Evolutionary conservation across 1,140 invertebrate genomes (phyloP).

Genomic region (Anagrus nilaparvatae): DNA sequence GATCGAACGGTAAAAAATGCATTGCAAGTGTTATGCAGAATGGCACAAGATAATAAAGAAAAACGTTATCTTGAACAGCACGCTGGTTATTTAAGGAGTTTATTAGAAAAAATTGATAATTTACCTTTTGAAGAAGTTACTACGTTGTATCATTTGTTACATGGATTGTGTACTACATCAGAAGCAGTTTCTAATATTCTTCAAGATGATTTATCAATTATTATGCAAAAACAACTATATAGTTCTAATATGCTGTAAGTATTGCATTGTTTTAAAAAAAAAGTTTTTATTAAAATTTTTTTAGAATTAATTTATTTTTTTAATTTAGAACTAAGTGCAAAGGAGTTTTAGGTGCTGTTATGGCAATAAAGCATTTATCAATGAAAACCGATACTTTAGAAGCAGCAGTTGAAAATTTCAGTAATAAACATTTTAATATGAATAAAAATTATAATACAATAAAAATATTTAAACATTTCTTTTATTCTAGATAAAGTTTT

Average conservation of each 20-base stretch:
- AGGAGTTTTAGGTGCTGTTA: conserved; percentile 40
- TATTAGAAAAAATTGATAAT: conserved; percentile 49
- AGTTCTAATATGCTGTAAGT: conserved; percentile 39
- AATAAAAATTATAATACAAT: conserved; percentile 2
- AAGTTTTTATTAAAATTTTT: conserved; percentile 1
- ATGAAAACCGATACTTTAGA: conserved; percentile 23
- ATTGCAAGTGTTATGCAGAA: conserved; percentile 28
- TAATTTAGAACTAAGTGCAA: conserved; percentile 35
- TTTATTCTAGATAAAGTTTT: conserved; percentile 32
- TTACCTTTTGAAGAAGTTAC: conserved; percentile 47
- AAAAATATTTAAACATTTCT: conserved; percentile 11
- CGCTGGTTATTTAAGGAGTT: conserved; percentile 36
- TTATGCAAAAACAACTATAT: conserved; percentile 52
- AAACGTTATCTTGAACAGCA: conserved; percentile 32
- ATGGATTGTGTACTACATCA: conserved; percentile 42
- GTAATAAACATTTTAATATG: conserved; percentile 18
- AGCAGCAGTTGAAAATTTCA: conserved; percentile 27
- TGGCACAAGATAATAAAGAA: conserved; percentile 26
- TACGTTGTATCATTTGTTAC: conserved; percentile 44
- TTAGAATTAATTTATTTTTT: conserved; percentile 6
- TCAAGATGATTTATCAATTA: conserved; percentile 50
- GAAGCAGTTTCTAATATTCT: conserved; percentile 37
- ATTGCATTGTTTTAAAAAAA: conserved; percentile 3
- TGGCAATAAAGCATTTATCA: conserved; percentile 42
- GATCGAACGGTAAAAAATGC: conserved; percentile 34